Evolutionary conservation across 2,888 invertebrate genomes (phyloP), one percentile per base, ranked within the genome.

Genomic region (Patella pellucida): DNA sequence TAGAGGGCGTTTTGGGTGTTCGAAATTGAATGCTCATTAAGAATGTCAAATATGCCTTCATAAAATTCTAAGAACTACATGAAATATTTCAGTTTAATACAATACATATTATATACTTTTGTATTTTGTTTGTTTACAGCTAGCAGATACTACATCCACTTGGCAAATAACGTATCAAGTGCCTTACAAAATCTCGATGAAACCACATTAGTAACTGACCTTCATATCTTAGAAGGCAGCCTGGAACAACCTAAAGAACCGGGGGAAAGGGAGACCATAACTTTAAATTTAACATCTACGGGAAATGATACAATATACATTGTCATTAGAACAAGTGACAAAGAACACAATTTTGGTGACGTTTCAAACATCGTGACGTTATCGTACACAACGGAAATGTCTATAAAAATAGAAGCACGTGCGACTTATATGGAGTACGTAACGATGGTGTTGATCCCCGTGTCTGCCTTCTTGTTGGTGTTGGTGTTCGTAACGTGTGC

Each of bases 321-420:
- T 3, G 72, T 74, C n/a, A 52, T 83, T 16, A 73, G 75, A 1
- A 79, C 83, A 15, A 74, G 78, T 16, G 83, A 83, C 72, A 70
- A 75, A 12, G 70, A 54, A 41, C 78, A 77, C 14, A 83, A 83
- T 71, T 56, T 50, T 19, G 83, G 80, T 3, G 79, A 78, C 2
- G 50, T 75, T 1, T 83, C 83, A 50, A 83, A 83, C 72, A 74
- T 82, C 50, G 76, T 83, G 15, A 78, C 82, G 1, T 50, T 83
- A 5, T 83, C 83, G 16, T 72, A 74, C 12, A 79, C 78, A 15
- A 27, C 71, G 14, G 77, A 78, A 0, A 68, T 76, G 5, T 72
- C 79, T 4, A 77, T 81, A 9, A 76, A 77, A 19, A 70, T 75
- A 4, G 73, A 71, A 9, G 23, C 62, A 1, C 4, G 51, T 3